phyloP scores from a whole-genome alignment of 2,113 vertebrate species.

The Larimichthys crocea region DNA sequence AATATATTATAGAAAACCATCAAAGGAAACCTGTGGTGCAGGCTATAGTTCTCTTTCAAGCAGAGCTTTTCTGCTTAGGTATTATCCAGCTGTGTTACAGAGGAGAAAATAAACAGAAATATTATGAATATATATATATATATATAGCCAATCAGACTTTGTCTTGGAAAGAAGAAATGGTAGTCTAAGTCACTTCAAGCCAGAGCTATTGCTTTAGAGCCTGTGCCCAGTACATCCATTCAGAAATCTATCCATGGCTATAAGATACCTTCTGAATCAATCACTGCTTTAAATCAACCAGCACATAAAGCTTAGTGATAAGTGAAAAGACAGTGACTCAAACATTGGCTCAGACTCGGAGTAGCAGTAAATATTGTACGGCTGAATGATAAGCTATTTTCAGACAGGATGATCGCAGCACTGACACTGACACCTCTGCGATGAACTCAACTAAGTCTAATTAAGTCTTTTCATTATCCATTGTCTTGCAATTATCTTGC shows the following conservation, averaged over 20 bases:
- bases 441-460: slow-evolving; percentile 70
- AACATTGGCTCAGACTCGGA: slow-evolving; percentile 17
- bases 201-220: background rate
- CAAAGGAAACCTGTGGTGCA: background rate
- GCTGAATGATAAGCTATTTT: slow-evolving; percentile 45
- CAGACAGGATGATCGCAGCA: slow-evolving; percentile 3
- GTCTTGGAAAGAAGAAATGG: background rate
- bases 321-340: slow-evolving; percentile 12
- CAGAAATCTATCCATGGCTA: background rate
- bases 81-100: background rate
- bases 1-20: background rate
- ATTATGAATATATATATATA: no score
- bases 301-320: slow-evolving; percentile 1
- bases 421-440: slow-evolving; percentile 42
- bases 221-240: background rate
- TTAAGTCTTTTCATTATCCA: slow-evolving; percentile 70
- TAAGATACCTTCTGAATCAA: background rate
- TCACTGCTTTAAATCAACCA: background rate
- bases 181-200: background rate
- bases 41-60: background rate
- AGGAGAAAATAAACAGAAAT: no score
- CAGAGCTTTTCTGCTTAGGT: background rate
- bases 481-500: slow-evolving; percentile 60
- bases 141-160: background rate
- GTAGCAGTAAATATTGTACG: slow-evolving; percentile 33